Base-by-base conservation (phyloP, 2,797 vertebrate genomes). In the Mus spretus region DNA sequence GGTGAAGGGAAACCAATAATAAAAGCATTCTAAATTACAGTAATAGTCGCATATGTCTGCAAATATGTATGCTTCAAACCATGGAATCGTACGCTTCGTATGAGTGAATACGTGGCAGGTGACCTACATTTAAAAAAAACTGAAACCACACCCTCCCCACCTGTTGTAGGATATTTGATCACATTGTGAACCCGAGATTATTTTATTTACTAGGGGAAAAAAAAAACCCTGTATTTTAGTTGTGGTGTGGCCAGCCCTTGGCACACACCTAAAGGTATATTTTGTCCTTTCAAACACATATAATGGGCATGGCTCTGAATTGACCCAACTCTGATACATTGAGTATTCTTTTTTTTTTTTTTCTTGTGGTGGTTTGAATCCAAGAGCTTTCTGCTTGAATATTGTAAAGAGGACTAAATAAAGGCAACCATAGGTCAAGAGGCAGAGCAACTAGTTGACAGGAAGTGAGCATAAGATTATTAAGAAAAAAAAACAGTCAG, bases 1-100 rank as follows among this genome's bases (percentile, higher is more conserved):
- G 28, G 96, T 53, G 65, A 92, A 96, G 53, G 96, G 4, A 92
- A 83, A 97, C 80, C 31, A 61, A 87, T 70, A 97, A 50, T 83
- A 97, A 98, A 72, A 97, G 75, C 53, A 7, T 70, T 86, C 31
- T 86, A 95, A 91, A 90, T 57, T 40, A 20, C 59, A 80, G 61
- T 83, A 22, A 84, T 67, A 75, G 22, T 86, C 22, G 13, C n/a
- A 74, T 1, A 13, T 59, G 70, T 63, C 89, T 65, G 34, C 78
- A 70, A 86, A 82, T 78, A 85, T 34, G 15, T 37, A 72, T 63
- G 74, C 26, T 57, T 63, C 87, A 95, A 93, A 86, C 15, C 80
- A 87, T 0, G 47, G 28, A 81, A 61, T 19, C n/a, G 40, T 85
- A 88, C 17, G 61, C 50, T 84, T 93, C 34, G 61, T 80, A 40